Percentiles rank a stretch among this genome's conserved stretches.
phyloP scores from a whole-genome alignment of 2,113 vertebrate genomes.

The Himantopus leucocephalus region DNA sequence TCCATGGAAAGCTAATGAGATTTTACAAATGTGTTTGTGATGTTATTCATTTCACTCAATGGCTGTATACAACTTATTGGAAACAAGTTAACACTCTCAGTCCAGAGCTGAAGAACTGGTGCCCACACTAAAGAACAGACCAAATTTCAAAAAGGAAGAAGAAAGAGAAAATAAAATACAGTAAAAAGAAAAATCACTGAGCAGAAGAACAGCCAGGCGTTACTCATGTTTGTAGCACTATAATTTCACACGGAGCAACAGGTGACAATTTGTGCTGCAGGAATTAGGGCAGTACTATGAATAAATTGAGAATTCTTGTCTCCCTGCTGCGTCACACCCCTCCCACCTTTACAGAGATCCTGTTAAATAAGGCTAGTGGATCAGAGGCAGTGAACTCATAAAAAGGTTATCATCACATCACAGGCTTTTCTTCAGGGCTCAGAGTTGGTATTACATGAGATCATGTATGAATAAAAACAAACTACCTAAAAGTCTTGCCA shows the following conservation, averaged over 20 bases:
- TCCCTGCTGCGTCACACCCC: background rate
- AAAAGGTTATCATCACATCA: background rate
- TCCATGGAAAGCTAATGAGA: background rate
- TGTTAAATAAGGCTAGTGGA: constrained; percentile 5
- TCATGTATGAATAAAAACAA: background rate
- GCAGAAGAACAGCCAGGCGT: background rate
- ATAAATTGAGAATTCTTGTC: background rate
- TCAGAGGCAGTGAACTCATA: background rate
- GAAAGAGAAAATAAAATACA: too few species aligned
- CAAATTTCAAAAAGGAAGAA: background rate
- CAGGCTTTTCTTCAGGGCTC: background rate
- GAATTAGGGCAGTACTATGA: background rate
- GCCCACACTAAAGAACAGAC: background rate
- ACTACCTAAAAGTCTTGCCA: background rate
- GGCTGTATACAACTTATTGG: background rate
- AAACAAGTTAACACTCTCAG: background rate
- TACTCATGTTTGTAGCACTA: background rate
- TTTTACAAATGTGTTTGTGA: background rate
- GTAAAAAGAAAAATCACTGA: background rate
- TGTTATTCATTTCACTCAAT: background rate
- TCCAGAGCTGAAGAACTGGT: background rate
- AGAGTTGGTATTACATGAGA: background rate
- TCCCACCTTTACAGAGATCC: background rate
- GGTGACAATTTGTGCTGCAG: background rate
- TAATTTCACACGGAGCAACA: background rate